Evolutionary conservation across 2,113 vertebrate species (phyloP).

Genomic region (Ameiurus melas): DNA sequence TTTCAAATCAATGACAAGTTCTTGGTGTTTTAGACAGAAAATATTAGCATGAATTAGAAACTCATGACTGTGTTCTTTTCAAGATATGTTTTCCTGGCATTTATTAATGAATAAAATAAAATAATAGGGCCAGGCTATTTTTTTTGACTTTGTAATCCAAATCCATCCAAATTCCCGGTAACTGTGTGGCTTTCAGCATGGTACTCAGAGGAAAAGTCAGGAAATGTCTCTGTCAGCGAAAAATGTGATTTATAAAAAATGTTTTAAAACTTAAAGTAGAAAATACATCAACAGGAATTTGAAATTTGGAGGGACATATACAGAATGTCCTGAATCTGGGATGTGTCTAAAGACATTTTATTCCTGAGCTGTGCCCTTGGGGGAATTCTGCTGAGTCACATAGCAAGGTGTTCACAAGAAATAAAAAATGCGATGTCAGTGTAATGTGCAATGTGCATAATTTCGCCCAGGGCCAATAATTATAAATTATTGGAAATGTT

Average conservation of each 20-base stretch:
- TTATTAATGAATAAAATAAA: slow-evolving; percentile 21
- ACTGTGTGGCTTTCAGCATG: not conserved
- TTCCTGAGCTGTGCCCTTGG: not conserved
- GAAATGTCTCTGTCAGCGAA: not conserved
- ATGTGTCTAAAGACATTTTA: not conserved
- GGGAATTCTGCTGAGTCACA: not conserved
- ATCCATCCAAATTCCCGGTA: not conserved
- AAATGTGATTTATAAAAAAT: not conserved
- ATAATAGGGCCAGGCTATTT: slow-evolving; percentile 5
- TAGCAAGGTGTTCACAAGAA: not conserved
- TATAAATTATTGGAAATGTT: slow-evolving; percentile 12
- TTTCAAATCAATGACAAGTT: not conserved
- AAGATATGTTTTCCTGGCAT: slow-evolving; percentile 18
- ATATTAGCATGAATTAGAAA: not conserved
- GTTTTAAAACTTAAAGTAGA: not conserved
- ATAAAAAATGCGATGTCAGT: not conserved
- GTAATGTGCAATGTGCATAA: not conserved
- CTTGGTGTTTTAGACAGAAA: not conserved
- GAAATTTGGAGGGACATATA: not conserved
- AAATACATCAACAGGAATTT: not conserved
- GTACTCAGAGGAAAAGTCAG: not conserved
- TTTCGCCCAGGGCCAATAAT: not conserved
- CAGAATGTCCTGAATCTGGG: not conserved
- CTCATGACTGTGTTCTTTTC: slow-evolving; percentile 3
- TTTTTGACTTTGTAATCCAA: not conserved